These are phyloP conservation scores for Carabus problematicus DNA, from an alignment of 2,888 invertebrate species.

Conservation along the genomic window DNA sequence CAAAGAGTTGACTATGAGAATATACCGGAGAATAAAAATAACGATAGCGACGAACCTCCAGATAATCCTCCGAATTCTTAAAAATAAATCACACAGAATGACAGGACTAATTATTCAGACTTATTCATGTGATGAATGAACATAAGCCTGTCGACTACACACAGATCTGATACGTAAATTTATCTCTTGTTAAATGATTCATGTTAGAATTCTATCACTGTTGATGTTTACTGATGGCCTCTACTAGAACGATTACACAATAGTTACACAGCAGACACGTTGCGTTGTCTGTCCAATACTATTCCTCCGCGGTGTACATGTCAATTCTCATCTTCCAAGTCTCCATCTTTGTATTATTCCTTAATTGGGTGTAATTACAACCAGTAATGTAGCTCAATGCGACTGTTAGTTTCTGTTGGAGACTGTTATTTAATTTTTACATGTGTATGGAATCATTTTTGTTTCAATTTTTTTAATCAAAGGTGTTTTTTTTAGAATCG, in stretches of 20 bases:
- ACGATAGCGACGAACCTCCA: slow-evolving; percentile 37
- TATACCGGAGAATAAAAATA: slow-evolving; percentile 40
- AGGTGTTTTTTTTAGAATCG: slow-evolving; percentile 11
- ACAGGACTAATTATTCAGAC: too few species aligned
- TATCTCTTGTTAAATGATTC: slow-evolving; percentile 34
- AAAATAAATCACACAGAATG: not conserved
- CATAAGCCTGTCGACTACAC: too few species aligned
- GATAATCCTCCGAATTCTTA: slow-evolving; percentile 8
- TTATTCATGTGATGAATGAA: too few species aligned
- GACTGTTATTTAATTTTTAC: slow-evolving; percentile 29
- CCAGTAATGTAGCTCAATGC: too few species aligned
- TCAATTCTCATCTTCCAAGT: too few species aligned
- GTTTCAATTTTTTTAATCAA: slow-evolving; percentile 10
- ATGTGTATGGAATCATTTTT: slow-evolving; percentile 9
- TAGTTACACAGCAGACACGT: not conserved
- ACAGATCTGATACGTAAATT: not conserved
- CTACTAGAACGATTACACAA: slow-evolving; percentile 17
- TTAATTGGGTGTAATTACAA: too few species aligned
- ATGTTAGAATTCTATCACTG: slow-evolving; percentile 41
- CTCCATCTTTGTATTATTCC: too few species aligned
- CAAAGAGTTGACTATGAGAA: slow-evolving; percentile 44
- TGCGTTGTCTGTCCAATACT: not conserved
- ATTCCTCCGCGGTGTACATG: not conserved
- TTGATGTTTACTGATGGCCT: slow-evolving; percentile 26
- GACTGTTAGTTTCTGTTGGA: not conserved